phyloP scores from a whole-genome alignment of 2,888 invertebrate genomes.

The Busseola fusca region DNA sequence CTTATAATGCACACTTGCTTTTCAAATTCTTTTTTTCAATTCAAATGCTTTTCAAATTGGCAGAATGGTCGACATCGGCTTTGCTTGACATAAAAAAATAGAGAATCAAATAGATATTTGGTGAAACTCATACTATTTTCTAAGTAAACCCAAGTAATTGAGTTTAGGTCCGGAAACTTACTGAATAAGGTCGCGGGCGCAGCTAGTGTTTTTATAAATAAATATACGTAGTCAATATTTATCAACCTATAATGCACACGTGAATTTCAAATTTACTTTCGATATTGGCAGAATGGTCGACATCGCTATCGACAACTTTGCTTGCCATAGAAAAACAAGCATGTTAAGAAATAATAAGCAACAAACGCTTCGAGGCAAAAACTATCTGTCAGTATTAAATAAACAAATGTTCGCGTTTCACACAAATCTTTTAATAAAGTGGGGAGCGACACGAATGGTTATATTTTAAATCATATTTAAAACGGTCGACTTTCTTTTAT shows the following conservation, averaged over 20 bases:
- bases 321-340: neutral
- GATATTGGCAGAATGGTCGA: neutral
- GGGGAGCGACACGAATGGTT: conserved; percentile 40
- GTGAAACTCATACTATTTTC: neutral
- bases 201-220: no score
- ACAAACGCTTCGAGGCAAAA: conserved; percentile 23
- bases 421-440: conserved; percentile 51
- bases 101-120: no score
- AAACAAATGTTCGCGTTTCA: conserved; percentile 46
- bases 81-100: no score
- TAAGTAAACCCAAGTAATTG: neutral
- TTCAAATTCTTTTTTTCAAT: no score
- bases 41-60: no score
- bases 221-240: neutral
- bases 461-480: conserved; percentile 52
- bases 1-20: no score
- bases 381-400: conserved; percentile 27
- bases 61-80: no score
- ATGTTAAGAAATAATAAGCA: conserved; percentile 10
- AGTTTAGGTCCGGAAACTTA: neutral
- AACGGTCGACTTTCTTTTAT: conserved; percentile 47
- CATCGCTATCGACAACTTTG: no score
- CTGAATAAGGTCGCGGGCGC: neutral
- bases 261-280: neutral
- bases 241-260: neutral